These are phyloP conservation scores for Brachionus koreanus DNA, from an alignment of 1,140 invertebrate species.

Conservation along the genomic window DNA sequence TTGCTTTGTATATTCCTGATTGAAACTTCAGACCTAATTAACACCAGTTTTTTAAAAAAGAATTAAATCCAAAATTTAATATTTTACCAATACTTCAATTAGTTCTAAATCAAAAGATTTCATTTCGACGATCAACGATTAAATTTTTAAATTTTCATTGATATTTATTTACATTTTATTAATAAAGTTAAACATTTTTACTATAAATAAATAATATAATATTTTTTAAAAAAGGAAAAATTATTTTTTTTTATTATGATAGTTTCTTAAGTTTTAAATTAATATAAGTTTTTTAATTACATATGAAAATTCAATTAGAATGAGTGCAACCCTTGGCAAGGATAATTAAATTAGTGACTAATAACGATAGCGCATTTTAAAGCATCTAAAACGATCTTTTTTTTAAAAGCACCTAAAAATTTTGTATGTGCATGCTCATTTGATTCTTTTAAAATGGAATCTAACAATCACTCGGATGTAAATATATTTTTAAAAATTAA, in stretches of 20 bases:
- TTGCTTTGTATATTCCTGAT: too few species aligned
- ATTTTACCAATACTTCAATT: too few species aligned
- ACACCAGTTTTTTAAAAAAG: too few species aligned
- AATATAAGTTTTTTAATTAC: neutral
- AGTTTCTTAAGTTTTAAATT: neutral
- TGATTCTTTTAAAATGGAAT: neutral
- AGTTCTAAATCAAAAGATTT: too few species aligned
- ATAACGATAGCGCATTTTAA: neutral
- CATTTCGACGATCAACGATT: neutral
- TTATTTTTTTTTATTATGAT: neutral
- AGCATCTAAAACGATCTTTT: neutral
- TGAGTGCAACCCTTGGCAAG: neutral
- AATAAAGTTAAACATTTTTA: neutral
- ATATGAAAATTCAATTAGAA: neutral
- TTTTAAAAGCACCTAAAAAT: neutral
- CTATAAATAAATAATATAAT: neutral
- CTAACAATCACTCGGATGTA: neutral
- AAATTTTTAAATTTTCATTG: neutral
- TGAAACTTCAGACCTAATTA: too few species aligned
- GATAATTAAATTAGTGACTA: neutral
- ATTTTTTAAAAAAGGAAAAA: neutral
- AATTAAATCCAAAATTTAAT: too few species aligned
- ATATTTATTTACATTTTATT: constrained; percentile 12
- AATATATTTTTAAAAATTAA: neutral
- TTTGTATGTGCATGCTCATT: neutral